Conservation (phyloP, 2,113 vertebrate genomes). For the Apistogramma diplotaenia region DNA sequence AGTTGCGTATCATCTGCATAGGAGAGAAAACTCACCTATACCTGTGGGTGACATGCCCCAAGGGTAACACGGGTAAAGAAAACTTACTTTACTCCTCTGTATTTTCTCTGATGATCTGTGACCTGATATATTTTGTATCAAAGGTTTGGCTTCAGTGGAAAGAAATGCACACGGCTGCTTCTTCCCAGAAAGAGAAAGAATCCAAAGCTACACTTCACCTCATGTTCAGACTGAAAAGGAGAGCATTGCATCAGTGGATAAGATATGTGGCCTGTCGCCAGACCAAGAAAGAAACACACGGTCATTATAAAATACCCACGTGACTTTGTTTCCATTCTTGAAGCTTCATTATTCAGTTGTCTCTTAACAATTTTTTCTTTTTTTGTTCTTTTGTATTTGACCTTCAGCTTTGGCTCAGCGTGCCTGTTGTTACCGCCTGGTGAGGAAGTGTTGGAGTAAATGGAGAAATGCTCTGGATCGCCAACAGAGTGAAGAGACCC, state of each 20-base stretch:
- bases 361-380: not conserved
- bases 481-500: constrained; percentile 52
- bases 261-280: constrained; percentile 64
- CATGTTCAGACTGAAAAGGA: constrained; percentile 55
- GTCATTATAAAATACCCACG: constrained; percentile 57
- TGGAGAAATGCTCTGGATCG: constrained; percentile 74
- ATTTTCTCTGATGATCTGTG: not conserved
- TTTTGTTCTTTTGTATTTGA: not conserved
- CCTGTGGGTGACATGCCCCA: not conserved
- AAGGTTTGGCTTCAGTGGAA: constrained; percentile 86
- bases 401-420: constrained; percentile 41
- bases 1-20: not conserved
- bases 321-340: not conserved
- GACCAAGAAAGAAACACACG: constrained; percentile 67
- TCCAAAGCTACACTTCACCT: constrained; percentile 69
- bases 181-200: constrained; percentile 65
- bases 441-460: constrained; percentile 65
- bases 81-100: not conserved
- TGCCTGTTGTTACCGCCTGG: not conserved
- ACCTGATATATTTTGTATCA: not conserved
- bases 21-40: not conserved
- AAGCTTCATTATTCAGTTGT: not conserved
- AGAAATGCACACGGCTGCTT: constrained; percentile 51
- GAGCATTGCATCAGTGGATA: constrained; percentile 75
- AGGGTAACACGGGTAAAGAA: not conserved